phyloP scores from a whole-genome alignment of 2,888 invertebrate species.

The Cabera pusaria region DNA sequence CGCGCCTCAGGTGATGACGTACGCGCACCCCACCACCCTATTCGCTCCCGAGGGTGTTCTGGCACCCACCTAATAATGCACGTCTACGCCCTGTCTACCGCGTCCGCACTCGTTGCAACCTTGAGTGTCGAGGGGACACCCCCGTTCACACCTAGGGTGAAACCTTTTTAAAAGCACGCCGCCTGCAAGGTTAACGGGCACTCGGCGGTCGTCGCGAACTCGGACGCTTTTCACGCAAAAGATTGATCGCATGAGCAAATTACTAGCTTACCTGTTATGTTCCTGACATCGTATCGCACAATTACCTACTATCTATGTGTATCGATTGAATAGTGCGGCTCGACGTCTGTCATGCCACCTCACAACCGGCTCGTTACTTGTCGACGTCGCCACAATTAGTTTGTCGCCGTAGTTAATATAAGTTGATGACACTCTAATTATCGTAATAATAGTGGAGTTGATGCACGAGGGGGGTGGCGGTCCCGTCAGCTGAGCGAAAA shows the following conservation, averaged over 20 bases:
- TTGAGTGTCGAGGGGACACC: slow-evolving; percentile 69
- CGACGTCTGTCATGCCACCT: slow-evolving; percentile 5
- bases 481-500: slow-evolving; percentile 83
- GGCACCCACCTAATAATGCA: slow-evolving; percentile 84
- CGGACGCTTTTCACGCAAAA: slow-evolving; percentile 12
- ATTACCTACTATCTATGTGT: slow-evolving; percentile 6
- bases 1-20: slow-evolving; percentile 83
- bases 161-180: slow-evolving; percentile 19
- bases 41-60: slow-evolving; percentile 72
- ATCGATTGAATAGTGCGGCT: slow-evolving; percentile 12
- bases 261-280: slow-evolving; percentile 1
- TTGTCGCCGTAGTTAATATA: slow-evolving; percentile 49
- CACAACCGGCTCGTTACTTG: slow-evolving; percentile 22
- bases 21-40: slow-evolving; percentile 71
- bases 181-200: slow-evolving; percentile 7
- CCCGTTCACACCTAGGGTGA: slow-evolving; percentile 33
- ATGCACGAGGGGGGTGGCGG: slow-evolving; percentile 66
- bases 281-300: slow-evolving; percentile 3
- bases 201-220: slow-evolving; percentile 2
- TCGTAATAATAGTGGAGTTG: slow-evolving; percentile 77
- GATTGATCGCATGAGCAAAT: slow-evolving; percentile 6
- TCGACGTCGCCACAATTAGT: slow-evolving; percentile 44
- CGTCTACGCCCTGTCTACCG: slow-evolving; percentile 82
- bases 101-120: slow-evolving; percentile 79
- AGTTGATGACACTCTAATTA: slow-evolving; percentile 77